Base-by-base conservation (phyloP, 2,113 vertebrate genomes). In the Oreocharis arfaki region DNA sequence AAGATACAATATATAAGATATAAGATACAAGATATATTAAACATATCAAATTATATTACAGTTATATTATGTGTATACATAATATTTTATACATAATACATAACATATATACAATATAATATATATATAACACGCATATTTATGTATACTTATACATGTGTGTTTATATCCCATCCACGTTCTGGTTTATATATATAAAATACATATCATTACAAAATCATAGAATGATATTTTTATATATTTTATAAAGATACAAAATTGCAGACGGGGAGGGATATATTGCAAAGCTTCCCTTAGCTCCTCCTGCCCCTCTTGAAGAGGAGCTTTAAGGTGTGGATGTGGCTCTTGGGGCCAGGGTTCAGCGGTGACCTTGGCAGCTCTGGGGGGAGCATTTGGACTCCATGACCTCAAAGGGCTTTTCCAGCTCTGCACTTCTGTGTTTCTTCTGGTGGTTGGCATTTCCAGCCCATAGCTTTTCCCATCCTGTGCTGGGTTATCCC, bases 371-470 rank as follows among this genome's bases (percentile, higher is more conserved):
- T 50, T 24, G 67, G 68, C 44, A 42, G 32, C 12, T 35, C 47
- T 27, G 42, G 35, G 32, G 1, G 3, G 7, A 16, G 4, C n/a
- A 13, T 14, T 30, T 39, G 37, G 37, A 14, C 33, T n/a, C 9
- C 2, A 2, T 14, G 60, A 39, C 24, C 39, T 14, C 4, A 23
- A 22, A 74, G 37, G 56, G 13, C 28, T 59, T 59, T 30, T n/a
- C 39, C 60, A 46, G 0, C 23, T 21, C 44, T 4, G 5, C 22
- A 21, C 1, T 33, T 42, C 17, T 33, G 14, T 4, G 2, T 77
- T 87, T 59, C 47, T 84, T 49, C 44, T 16, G 32, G 42, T 30
- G 33, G 5, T 3, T 59, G 8, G 32, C 32, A 57, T 68, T 67
- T 49, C 37, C 63, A 63, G 32, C 52, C 52, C 47, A 22, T 42